These are phyloP conservation scores for Biston stratarius DNA, from an alignment of 2,888 invertebrate genomes.

Conservation along the genomic window DNA sequence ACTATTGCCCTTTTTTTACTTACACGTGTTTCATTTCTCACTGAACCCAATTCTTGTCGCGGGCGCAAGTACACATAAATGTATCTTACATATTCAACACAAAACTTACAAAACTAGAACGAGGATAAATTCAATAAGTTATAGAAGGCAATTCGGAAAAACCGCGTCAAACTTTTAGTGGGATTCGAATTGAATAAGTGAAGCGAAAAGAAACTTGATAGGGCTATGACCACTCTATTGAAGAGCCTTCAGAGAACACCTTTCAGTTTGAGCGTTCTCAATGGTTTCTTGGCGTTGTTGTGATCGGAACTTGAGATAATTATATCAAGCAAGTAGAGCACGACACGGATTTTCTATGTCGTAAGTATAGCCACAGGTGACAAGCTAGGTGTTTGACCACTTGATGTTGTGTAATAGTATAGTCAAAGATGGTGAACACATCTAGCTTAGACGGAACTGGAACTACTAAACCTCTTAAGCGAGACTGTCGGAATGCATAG, in stretches of 20 bases:
- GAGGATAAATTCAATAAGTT: not conserved
- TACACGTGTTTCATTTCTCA: too few species aligned
- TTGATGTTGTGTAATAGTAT: too few species aligned
- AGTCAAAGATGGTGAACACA: too few species aligned
- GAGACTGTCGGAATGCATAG: too few species aligned
- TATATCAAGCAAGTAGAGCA: not conserved
- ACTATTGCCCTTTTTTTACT: too few species aligned
- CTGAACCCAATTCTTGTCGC: too few species aligned
- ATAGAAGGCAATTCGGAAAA: conserved; percentile 8
- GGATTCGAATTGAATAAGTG: conserved; percentile 4
- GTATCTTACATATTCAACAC: not conserved
- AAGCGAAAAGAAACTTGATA: conserved; percentile 20
- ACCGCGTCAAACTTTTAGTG: conserved; percentile 7
- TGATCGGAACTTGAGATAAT: not conserved
- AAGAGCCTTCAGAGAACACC: conserved; percentile 13
- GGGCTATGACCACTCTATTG: conserved; percentile 3
- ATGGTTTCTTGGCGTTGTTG: conserved; percentile 1
- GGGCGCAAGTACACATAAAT: not conserved
- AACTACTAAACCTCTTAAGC: too few species aligned
- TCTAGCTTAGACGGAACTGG: too few species aligned
- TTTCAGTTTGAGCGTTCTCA: conserved; percentile 10
- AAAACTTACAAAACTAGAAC: conserved; percentile 8
- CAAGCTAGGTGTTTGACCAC: too few species aligned
- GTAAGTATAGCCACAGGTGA: too few species aligned
- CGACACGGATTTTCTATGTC: too few species aligned